These are phyloP conservation scores for Taeniopygia guttata DNA, from an alignment of 2,797 vertebrate species.

Conservation along the genomic window DNA sequence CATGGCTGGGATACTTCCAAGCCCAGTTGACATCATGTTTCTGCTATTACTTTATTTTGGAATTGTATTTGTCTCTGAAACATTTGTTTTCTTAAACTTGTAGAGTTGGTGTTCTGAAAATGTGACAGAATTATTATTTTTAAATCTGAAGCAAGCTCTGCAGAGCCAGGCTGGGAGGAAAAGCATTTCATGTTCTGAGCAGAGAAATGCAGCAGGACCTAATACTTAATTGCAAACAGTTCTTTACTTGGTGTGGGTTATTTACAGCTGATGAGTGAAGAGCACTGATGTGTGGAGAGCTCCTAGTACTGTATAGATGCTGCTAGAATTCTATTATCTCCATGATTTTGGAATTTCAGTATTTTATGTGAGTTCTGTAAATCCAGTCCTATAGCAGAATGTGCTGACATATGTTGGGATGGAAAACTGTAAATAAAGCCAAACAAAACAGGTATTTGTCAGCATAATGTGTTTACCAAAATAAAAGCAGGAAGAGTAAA, in stretches of 20 bases:
- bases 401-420: slow-evolving; percentile 25
- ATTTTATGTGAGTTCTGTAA: slow-evolving; percentile 48
- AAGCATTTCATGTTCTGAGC: not conserved
- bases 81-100: not conserved
- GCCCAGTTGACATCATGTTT: not conserved
- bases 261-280: slow-evolving; percentile 27
- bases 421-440: slow-evolving; percentile 52
- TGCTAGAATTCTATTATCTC: slow-evolving; percentile 29
- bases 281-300: slow-evolving; percentile 1
- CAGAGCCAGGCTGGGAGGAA: not conserved
- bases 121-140: not conserved
- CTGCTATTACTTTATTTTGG: not conserved
- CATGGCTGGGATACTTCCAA: not conserved
- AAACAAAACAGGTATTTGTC: slow-evolving; percentile 45
- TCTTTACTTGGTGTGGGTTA: not conserved
- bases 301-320: slow-evolving; percentile 14
- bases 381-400: slow-evolving; percentile 42
- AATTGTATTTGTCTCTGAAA: not conserved
- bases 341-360: slow-evolving; percentile 33
- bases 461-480: slow-evolving; percentile 20
- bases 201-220: not conserved
- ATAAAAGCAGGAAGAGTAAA: not conserved
- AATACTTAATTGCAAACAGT: not conserved
- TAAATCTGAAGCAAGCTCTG: not conserved
- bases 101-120: not conserved